Evolutionary conservation across 92 coral and sea anemone species (phyloP).

Genomic region (Actinernus sp.): DNA sequence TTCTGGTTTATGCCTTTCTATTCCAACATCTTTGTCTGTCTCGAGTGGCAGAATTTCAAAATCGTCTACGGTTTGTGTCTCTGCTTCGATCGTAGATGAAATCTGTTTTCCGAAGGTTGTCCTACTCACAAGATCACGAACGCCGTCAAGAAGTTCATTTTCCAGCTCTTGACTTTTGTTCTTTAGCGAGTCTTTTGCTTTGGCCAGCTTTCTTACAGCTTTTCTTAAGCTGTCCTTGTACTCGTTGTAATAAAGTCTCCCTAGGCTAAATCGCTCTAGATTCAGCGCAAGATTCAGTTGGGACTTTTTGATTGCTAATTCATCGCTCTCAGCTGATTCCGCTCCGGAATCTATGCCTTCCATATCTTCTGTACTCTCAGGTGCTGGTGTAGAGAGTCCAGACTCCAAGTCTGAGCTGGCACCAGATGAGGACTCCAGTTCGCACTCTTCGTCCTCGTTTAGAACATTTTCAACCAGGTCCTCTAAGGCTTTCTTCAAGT

Average conservation of each 20-base stretch:
- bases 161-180: constrained; percentile 50
- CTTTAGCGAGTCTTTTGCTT: constrained; percentile 42
- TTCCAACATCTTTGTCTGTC: background rate
- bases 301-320: constrained; percentile 67
- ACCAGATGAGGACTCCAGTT: constrained; percentile 80
- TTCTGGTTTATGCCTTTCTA: background rate
- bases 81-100: constrained; percentile 4
- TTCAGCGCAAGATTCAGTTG: constrained; percentile 70
- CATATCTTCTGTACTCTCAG: constrained; percentile 38
- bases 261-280: constrained; percentile 83
- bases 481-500: constrained; percentile 65
- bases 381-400: constrained; percentile 28
- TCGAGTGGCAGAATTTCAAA: background rate
- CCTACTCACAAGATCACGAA: constrained; percentile 48
- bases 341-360: constrained; percentile 66
- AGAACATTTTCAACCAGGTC: constrained; percentile 44
- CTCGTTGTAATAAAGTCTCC: constrained; percentile 88
- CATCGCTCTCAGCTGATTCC: constrained; percentile 66
- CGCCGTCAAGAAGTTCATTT: constrained; percentile 49
- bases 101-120: constrained; percentile 44
- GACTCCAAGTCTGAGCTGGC: constrained; percentile 84
- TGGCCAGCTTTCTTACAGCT: constrained; percentile 61
- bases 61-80: constrained; percentile 45
- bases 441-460: constrained; percentile 31
- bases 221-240: constrained; percentile 75